Base-by-base conservation (phyloP, 2,797 vertebrate species). In the Acanthurus tractus region DNA sequence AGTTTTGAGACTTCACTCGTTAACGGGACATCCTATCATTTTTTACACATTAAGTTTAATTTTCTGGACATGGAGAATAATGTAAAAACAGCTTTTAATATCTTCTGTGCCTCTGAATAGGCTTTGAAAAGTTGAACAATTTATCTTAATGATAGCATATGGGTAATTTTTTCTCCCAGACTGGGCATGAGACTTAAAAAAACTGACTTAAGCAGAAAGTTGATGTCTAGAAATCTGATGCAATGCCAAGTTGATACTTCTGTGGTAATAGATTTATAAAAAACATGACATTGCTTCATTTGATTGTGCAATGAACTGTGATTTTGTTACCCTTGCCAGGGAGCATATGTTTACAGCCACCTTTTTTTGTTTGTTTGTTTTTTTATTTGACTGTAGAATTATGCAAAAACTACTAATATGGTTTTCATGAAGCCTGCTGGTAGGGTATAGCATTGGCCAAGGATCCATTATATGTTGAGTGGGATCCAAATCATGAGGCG, bases 241-340 rank as follows among this genome's bases (percentile, higher is more conserved):
- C 9, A 9, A 11, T 66, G 20, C 29, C 29, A 34, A 34, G 29
- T 34, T 34, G 29, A 34, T 34, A 34, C 29, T 34, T 34, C 29
- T 34, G 29, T 34, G 29, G 29, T 34, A 34, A 6, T 34, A 34
- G 29, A 15, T 45, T 45, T 45, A 14, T 13, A 11, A 12, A 11
- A 11, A 45, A 45, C 10, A 15, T 45, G 11, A 15, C 45, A 8
- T 36, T 64, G n/a, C 44, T 64, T 22, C 4, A 56, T 48, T 49
- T 73, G 20, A 17, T 74, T 74, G 63, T 57, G 56, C 61, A 79
- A 81, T n/a, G 44, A 45, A 18, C 22, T 34, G 49, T 36, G 58
- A 66, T 75, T 69, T 70, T 34, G 29, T 34, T 34, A 34, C 5
- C 29, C 29, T 7, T 7, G 29, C 29, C 6, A 1, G 3, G 29